Base-by-base conservation (phyloP, 2,888 invertebrate genomes). In the Rotaria sp. region DNA sequence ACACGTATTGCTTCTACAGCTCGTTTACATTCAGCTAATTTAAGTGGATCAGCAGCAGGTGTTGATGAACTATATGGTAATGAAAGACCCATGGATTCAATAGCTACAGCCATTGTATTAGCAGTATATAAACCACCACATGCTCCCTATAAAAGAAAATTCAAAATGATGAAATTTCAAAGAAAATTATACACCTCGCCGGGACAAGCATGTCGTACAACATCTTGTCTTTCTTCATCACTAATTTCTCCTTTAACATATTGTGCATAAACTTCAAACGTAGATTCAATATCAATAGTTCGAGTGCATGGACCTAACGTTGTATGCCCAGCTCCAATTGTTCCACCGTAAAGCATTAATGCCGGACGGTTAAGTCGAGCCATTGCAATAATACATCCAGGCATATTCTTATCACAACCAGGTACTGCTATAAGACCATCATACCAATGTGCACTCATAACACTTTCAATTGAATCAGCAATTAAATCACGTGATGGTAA, bases 351-450 rank as follows among this genome's bases (percentile, higher is more conserved):
- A n/a, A 86, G 48, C 67, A 86, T 85, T 1, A 86, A 26, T 35
- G 75, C 38, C 13, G 86, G 86, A 26, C 86, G 86, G 52, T 86
- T 86, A 35, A 86, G 21, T 57, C 86, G 55, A 26, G 85, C 74
- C 85, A 86, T 86, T 11, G 85, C 86, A 86, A 86, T 86, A 15
- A 85, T 48, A 50, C 57, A 57, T 59, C 85, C 86, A 3, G 86
- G 86, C 86, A 86, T 86, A 55, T 86, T 86, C 30, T 86, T 86
- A 30, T 86, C 86, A 59, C 86, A 86, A 18, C 85, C 86, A 48
- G 85, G 85, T 30, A 86, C 75, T 21, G 85, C 35, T n/a, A 86
- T 45, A 24, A 55, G 30, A 48, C 75, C 86, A 41, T 86, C 86
- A 21, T 86, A 67, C 41, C 86, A 85, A 59, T 86, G 85, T 41